Evolutionary conservation across 2,888 invertebrate species (phyloP), one percentile per base, ranked within the genome.

Genomic region (Mesochorus sp.): DNA sequence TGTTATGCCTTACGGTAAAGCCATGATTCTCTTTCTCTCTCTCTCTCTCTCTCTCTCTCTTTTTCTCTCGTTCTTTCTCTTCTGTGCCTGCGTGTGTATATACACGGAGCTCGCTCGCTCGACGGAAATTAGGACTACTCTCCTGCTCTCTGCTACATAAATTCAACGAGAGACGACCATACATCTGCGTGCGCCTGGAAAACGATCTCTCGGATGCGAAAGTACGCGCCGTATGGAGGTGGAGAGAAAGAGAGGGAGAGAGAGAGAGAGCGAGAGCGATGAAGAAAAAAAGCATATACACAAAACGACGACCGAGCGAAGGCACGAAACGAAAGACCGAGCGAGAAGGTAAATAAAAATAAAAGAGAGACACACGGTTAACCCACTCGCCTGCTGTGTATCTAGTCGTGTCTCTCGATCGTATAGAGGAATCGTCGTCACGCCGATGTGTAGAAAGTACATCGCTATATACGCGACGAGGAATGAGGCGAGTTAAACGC

Each of bases 1-100:
- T 90, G 90, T 90, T 90, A 90, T 88, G 85, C 85, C 89, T 89
- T 89, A 89, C 90, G 90, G 90, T 90, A 90, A 85, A 88, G 87
- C 85, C 84, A 84, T 62, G 71, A 39, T 44, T 59, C 66, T 51
- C 51, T 42, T 28, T 34, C 44, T 34, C 57, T 59, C 47, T 53
- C 34, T 12, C 47, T 57, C 53, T 42, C 53, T 42, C 44, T 72
- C 44, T 61, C 66, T 66, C 49, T 55, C 57, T 67, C 44, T 61
- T 31, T 31, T 19, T 26, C 26, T 6, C 47, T 5, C 19, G 28
- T 26, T 49, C 31, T 2, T 12, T 31, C 10, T 34, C 5, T 21
- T 47, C 5, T 14, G n/a, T 10, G 34, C 12, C 12, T 14, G n/a
- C 37, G 24, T 64, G 17, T 53, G 26, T 55, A 14, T 67, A 10